Evolutionary conservation across 2,797 vertebrate genomes (phyloP).

Genomic region (Cetoscarus ocellatus): DNA sequence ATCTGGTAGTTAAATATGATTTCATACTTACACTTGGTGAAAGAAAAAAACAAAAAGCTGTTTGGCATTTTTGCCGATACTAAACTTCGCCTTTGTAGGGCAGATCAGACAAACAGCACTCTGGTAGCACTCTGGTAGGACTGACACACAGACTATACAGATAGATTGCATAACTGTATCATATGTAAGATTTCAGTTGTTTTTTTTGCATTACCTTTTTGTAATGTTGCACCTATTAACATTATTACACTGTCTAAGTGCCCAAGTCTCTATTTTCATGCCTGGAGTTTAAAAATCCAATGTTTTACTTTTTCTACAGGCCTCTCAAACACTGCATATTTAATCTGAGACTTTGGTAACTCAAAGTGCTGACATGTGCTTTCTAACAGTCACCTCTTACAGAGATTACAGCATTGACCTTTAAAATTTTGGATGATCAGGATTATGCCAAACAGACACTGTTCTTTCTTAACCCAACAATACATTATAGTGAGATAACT

Average conservation of each 20-base stretch:
- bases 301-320: neutral
- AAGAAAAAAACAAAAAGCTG: too few relatives aligned
- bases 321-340: neutral
- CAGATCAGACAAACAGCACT: too few relatives aligned
- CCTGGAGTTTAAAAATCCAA: constrained; percentile 2
- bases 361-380: neutral
- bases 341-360: neutral
- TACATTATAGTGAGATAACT: neutral
- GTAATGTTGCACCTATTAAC: neutral
- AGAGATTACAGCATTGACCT: neutral
- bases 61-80: too few relatives aligned
- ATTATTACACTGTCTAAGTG: constrained; percentile 9
- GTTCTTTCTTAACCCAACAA: neutral
- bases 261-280: constrained; percentile 15
- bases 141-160: too few relatives aligned
- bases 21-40: too few relatives aligned
- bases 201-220: too few relatives aligned
- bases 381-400: neutral
- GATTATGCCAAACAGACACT: neutral
- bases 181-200: too few relatives aligned
- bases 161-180: too few relatives aligned
- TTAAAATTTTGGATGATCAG: neutral
- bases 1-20: too few relatives aligned
- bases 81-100: too few relatives aligned
- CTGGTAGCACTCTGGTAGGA: too few relatives aligned